These are phyloP conservation scores for Pantherophis alleghaniensis DNA, from an alignment of 2,797 vertebrate species.

Conservation along the genomic window DNA sequence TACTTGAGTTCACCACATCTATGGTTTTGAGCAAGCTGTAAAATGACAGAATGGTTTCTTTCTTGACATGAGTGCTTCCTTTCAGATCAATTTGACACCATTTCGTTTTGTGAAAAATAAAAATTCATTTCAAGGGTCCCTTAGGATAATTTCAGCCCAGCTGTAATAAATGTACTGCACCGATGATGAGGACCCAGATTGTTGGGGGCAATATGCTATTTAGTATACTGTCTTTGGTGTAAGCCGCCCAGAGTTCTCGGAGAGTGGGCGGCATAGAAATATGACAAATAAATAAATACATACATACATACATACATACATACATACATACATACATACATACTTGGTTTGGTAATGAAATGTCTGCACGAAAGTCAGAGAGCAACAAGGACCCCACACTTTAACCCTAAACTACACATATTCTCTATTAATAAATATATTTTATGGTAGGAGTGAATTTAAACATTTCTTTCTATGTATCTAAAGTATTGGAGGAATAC, in stretches of 20 bases:
- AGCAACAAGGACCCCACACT: neutral
- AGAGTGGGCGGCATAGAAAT: no score
- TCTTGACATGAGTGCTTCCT: neutral
- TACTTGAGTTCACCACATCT: neutral
- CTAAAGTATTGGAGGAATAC: neutral
- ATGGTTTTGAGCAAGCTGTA: neutral
- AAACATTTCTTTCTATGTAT: neutral
- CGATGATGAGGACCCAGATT: neutral
- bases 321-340: no score
- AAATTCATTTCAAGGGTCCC: neutral
- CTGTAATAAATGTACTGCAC: neutral
- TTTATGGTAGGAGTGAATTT: neutral
- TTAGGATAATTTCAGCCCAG: neutral
- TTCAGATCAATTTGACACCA: neutral
- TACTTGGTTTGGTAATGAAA: neutral
- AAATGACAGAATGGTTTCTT: neutral
- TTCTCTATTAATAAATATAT: neutral
- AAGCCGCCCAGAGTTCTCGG: no score
- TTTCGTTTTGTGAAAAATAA: neutral
- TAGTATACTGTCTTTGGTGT: no score
- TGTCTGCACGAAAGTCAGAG: neutral
- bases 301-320: no score
- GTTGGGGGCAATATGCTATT: no score
- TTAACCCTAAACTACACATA: neutral
- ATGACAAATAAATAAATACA: no score